These are phyloP conservation scores for Gallinago undulata DNA, from an alignment of 2,113 vertebrate genomes.

Conservation along the genomic window DNA sequence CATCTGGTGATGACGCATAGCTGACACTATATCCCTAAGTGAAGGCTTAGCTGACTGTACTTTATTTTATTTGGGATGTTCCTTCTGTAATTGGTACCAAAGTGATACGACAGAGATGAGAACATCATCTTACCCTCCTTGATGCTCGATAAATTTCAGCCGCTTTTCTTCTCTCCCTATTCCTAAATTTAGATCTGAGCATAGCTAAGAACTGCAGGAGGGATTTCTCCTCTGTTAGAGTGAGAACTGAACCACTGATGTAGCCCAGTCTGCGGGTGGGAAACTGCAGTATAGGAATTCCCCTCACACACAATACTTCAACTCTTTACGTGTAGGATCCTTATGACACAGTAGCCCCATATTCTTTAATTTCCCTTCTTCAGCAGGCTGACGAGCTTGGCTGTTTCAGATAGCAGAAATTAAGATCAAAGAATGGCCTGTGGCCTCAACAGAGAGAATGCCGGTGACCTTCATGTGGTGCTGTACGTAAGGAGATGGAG, in stretches of 20 bases:
- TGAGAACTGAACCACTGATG: not conserved
- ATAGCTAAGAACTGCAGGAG: not conserved
- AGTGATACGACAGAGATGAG: not conserved
- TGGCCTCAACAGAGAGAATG: not conserved
- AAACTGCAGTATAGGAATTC: not conserved
- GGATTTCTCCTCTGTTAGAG: not conserved
- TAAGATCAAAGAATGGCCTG: not conserved
- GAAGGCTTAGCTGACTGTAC: not conserved
- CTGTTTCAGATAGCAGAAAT: not conserved
- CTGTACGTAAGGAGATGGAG: not conserved
- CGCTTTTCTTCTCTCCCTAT: not conserved
- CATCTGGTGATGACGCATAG: not conserved
- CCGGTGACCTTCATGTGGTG: not conserved
- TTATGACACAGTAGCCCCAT: not conserved
- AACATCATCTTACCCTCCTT: not conserved
- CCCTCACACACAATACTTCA: not conserved
- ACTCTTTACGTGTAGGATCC: not conserved
- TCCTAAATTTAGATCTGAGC: not conserved
- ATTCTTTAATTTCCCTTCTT: not conserved
- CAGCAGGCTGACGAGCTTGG: not conserved
- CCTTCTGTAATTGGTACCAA: not conserved
- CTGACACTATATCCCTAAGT: not conserved
- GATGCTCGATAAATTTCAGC: not conserved
- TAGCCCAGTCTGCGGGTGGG: not conserved
- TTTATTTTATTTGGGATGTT: not conserved